Percentiles rank a stretch among this genome's conserved stretches.
Conservation (phyloP, 2,888 invertebrate genomes). For the Heliconius aoede region DNA sequence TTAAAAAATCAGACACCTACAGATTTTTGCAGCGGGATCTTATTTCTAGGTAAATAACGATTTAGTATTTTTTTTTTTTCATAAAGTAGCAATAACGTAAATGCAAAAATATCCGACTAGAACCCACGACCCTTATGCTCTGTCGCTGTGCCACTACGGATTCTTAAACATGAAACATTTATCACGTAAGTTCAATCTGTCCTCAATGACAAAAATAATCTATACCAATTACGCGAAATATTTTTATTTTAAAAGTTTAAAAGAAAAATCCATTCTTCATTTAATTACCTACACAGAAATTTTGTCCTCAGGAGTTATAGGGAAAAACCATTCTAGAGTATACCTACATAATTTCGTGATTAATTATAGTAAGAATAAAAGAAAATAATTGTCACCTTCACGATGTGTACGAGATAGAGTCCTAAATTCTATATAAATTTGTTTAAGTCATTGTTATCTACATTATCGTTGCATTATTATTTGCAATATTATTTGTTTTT, state of each 20-base stretch:
- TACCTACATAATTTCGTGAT: too few relatives aligned
- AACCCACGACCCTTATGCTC: not conserved
- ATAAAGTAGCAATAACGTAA: too few relatives aligned
- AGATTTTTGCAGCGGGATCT: too few relatives aligned
- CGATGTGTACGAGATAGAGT: constrained; percentile 5
- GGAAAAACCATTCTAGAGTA: too few relatives aligned
- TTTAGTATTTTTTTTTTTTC: too few relatives aligned
- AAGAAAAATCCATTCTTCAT: too few relatives aligned
- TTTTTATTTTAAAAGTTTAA: not conserved
- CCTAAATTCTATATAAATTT: not conserved
- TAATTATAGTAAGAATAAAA: not conserved
- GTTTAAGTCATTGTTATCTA: not conserved
- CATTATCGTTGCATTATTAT: too few relatives aligned
- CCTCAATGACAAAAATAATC: not conserved
- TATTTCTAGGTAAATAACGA: too few relatives aligned
- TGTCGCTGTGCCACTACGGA: not conserved
- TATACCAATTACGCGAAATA: not conserved
- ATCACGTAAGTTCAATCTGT: not conserved
- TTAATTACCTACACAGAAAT: too few relatives aligned
- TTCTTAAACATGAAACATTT: not conserved
- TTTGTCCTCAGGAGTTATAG: not conserved
- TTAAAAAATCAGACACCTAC: too few relatives aligned
- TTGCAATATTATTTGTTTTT: too few relatives aligned
- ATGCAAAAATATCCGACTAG: not conserved
- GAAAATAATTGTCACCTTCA: not conserved